Evolutionary conservation across 2,113 vertebrate species (phyloP), one percentile per base, ranked within the genome.

Genomic region (Ceyx margarethae): DNA sequence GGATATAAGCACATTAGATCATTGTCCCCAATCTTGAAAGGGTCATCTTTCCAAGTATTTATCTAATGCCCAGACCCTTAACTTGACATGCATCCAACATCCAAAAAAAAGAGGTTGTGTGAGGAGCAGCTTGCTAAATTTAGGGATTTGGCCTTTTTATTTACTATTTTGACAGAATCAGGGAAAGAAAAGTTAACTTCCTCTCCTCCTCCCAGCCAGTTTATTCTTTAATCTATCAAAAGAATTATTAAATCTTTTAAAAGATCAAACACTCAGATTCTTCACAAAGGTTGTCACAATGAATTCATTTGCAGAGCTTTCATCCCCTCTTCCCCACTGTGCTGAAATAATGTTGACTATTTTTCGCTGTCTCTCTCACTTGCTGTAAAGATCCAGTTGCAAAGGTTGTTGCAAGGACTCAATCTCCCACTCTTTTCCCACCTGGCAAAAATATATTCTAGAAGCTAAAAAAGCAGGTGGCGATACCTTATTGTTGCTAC

Each of bases 231-330:
- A 94, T 96, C 94, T 96, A 88, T 95, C 94, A 87, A 95, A 96
- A 96, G 95, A 97, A 97, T 97, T 96, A 97, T 96, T 95, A 96
- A 96, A 95, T 93, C 90, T 92, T 97, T 96, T 96, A 93, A 85
- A 93, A 97, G 96, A 97, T 97, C 95, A 97, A 97, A 97, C 83
- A 37, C 89, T 9, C 62, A 83, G 89, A 89, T 91, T 95, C 92
- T 87, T 95, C 94, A 96, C 95, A 96, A 96, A 97, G 91, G 91
- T 95, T 97, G 97, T 97, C 95, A 93, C 85, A 92, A 87, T 95
- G 95, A 95, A 97, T 97, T 95, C 93, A 88, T 94, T 83, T 86
- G 75, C 91, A 76, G 93, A 93, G 92, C 95, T 96, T 96, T 97
- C 82, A 89, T 96, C 95, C 89, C 74, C 91, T 89, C 94, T 88